Base-by-base conservation (phyloP, 2,888 invertebrate genomes). In the Choreutis nemorana region DNA sequence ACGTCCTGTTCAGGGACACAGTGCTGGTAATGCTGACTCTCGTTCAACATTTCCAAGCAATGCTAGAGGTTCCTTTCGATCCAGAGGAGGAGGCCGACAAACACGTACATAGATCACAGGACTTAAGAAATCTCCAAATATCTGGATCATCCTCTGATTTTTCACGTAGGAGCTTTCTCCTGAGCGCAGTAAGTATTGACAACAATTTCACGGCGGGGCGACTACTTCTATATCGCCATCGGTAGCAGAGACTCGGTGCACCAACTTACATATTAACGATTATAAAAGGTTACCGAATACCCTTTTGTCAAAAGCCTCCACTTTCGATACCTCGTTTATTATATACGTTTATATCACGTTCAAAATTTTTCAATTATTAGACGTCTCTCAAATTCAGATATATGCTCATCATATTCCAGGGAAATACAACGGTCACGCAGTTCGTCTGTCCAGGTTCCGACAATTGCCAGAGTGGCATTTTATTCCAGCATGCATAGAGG, bases 391-490 rank as follows among this genome's bases (percentile, higher is more conserved):
- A 7, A 34, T 43, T 14, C 34, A 30, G 2, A n/a, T n/a, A 26
- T 53, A 6, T 3, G 14, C 27, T 3, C 32, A 41, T 27, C 40
- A 41, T 14, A 33, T 49, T 4, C 47, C 49, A 13, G 48, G 46
- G 4, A 31, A 33, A n/a, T 46, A 43, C 49, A 51, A 54, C 31
- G 41, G 43, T 2, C 44, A 46, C 11, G 47, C 50, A 3, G 48
- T 49, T 22, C 31, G 34, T 4, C 35, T 46, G 3, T 48, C 48
- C n/a, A 9, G 30, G 7, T 15, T 11, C 6, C n/a, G 12, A 3
- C 7, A n/a, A 9, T 15, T 15, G 4, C 26, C 30, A 2, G 26
- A 28, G 12, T 27, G 27, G 29, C 27, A 33, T n/a, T 6, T 30
- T 8, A 18, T 30, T 9, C 29, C 26, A 1, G 2, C 3, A 5